Evolutionary conservation across 2,113 vertebrate genomes (phyloP), one percentile per base, ranked within the genome.

Genomic region (Hippocampus zosterae): DNA sequence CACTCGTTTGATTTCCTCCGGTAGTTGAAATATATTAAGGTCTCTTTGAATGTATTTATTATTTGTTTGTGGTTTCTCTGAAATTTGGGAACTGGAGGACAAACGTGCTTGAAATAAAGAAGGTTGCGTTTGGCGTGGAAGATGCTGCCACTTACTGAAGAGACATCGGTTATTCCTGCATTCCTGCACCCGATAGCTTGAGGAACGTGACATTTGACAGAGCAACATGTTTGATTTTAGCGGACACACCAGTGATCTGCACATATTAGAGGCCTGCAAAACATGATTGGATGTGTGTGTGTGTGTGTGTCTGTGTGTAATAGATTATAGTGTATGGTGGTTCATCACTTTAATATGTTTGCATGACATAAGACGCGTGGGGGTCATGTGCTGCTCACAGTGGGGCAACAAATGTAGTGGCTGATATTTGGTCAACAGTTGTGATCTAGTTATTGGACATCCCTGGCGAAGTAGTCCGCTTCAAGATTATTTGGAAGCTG

Each of bases 291-390:
- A 27, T 2, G 18, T 50, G 19, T 52, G 48, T 52, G 48, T 52
- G 48, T n/a, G n/a, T n/a, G n/a, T n/a, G n/a, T n/a, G n/a, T 7
- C 2, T 19, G 23, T 53, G 65, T 67, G 69, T 23, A 25, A 25
- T 41, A 19, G 29, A 33, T 78, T 75, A 78, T 74, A 65, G 80
- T 83, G 33, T 71, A 59, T 78, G 50, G 74, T 67, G 70, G 75
- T 74, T 62, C 81, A 79, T 68, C 82, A 81, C 67, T 79, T 64
- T 56, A 61, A n/a, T 60, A 29, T 62, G 60, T 40, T 21, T 62
- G 29, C 59, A 61, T 37, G 11, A 40, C 60, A 40, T 40, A 12
- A 56, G 56, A 27, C 56, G 29, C 12, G 25, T 46, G 21, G 40
- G n/a, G 21, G 37, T 5, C 61, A 44, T 25, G 41, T 44, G 19